Percentiles rank a stretch among this genome's conserved stretches.
Evolutionary conservation across 2,888 invertebrate species (phyloP).

Genomic region (Tubiluchus corallicola): DNA sequence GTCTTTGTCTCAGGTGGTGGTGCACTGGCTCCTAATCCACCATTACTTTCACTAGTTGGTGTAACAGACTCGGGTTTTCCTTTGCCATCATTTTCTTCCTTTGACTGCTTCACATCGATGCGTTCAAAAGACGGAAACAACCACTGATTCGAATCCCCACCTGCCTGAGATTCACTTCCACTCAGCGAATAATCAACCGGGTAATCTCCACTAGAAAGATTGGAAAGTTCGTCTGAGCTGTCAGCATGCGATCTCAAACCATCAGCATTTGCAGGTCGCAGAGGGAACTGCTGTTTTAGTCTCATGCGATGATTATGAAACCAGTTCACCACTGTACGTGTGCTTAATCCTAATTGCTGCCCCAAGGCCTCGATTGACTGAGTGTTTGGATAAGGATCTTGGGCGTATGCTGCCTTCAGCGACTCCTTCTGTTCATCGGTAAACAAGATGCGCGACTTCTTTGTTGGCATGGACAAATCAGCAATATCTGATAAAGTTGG

Average conservation of each 20-base stretch:
- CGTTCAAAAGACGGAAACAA: too few relatives aligned
- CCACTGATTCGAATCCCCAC: too few relatives aligned
- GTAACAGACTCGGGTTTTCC: too few relatives aligned
- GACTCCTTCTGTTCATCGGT: slow-evolving; percentile 97
- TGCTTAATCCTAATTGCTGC: slow-evolving; percentile 67
- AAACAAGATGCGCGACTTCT: slow-evolving; percentile 86
- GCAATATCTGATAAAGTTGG: too few relatives aligned
- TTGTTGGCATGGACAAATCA: too few relatives aligned
- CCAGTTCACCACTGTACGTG: slow-evolving; percentile 97
- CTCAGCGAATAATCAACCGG: too few relatives aligned
- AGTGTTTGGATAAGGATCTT: slow-evolving; percentile 93
- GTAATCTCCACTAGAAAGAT: background rate
- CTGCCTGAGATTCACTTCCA: too few relatives aligned
- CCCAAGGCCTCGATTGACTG: slow-evolving; percentile 89
- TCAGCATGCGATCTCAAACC: too few relatives aligned
- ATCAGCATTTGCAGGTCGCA: background rate
- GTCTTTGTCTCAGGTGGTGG: slow-evolving; percentile 34
- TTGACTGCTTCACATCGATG: too few relatives aligned
- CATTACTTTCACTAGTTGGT: too few relatives aligned
- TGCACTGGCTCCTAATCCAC: slow-evolving; percentile 56
- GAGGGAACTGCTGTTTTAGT: slow-evolving; percentile 45
- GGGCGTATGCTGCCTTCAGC: slow-evolving; percentile 70
- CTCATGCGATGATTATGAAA: slow-evolving; percentile 99
- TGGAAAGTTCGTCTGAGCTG: background rate
- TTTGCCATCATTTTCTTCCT: too few relatives aligned